Conservation (phyloP, 2,113 vertebrate species). For the Microcebus ravelobensis region DNA sequence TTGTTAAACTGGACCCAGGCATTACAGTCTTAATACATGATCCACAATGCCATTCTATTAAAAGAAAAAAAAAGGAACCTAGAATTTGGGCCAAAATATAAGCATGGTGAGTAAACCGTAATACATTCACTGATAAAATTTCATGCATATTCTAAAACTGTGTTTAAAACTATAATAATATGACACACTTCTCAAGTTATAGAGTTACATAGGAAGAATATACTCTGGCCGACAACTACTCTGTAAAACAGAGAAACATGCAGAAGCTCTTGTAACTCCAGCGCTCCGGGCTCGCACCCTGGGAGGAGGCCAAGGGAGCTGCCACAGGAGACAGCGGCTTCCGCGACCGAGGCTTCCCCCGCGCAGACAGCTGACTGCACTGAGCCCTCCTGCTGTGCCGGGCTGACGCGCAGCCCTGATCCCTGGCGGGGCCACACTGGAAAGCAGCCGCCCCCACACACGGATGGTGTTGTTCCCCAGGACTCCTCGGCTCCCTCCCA, state of each 20-base stretch:
- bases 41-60: not conserved
- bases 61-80: not conserved
- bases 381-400: not conserved
- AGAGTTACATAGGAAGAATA: not conserved
- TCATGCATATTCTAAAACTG: not conserved
- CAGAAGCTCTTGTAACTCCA: not conserved
- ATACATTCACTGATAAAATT: not conserved
- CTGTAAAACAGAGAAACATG: not conserved
- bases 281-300: accelerated
- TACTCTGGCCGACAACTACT: not conserved
- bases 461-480: accelerated
- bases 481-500: no score
- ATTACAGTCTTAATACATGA: accelerated
- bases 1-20: not conserved
- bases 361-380: accelerated
- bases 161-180: not conserved
- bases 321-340: not conserved
- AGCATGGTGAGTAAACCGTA: not conserved
- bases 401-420: accelerated
- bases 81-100: not conserved
- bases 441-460: accelerated
- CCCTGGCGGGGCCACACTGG: no score
- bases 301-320: not conserved
- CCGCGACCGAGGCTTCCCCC: not conserved
- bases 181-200: not conserved